Conservation (phyloP, 2,113 vertebrate species). For the Apodemus speciosus region DNA sequence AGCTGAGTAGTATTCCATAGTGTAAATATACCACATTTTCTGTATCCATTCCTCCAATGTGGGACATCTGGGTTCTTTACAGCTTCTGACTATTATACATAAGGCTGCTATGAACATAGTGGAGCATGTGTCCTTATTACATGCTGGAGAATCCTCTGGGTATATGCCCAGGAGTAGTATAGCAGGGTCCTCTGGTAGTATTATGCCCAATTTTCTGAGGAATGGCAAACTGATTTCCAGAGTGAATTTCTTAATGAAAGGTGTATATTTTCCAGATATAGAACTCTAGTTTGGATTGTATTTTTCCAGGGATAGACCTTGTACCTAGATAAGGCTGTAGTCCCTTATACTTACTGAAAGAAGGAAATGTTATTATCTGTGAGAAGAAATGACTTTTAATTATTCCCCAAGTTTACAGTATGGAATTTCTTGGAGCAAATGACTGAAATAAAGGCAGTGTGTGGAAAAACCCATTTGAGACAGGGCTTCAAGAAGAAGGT, state of each 20-base stretch:
- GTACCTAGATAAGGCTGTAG: neutral
- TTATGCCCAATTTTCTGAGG: too few relatives aligned
- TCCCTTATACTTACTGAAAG: neutral
- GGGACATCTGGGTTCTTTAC: too few relatives aligned
- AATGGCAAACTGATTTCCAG: too few relatives aligned
- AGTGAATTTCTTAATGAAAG: neutral
- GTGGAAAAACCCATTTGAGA: neutral
- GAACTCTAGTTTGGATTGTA: neutral
- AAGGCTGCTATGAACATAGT: too few relatives aligned
- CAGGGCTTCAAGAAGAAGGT: neutral
- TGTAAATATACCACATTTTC: too few relatives aligned
- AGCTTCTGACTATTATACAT: too few relatives aligned
- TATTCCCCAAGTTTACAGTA: neutral
- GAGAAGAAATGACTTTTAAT: neutral
- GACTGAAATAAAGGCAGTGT: neutral
- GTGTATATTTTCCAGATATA: neutral
- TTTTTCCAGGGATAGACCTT: neutral
- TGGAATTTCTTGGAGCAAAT: neutral
- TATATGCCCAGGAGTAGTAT: too few relatives aligned
- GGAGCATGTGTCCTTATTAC: too few relatives aligned
- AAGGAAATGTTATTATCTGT: neutral
- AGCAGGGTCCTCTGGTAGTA: too few relatives aligned
- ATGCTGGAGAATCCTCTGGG: too few relatives aligned
- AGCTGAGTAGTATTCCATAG: too few relatives aligned
- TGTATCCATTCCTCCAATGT: too few relatives aligned